Percentiles rank a stretch among this genome's conserved stretches.
Conservation (phyloP, 2,113 vertebrate genomes). For the Brevimyrus niger region DNA sequence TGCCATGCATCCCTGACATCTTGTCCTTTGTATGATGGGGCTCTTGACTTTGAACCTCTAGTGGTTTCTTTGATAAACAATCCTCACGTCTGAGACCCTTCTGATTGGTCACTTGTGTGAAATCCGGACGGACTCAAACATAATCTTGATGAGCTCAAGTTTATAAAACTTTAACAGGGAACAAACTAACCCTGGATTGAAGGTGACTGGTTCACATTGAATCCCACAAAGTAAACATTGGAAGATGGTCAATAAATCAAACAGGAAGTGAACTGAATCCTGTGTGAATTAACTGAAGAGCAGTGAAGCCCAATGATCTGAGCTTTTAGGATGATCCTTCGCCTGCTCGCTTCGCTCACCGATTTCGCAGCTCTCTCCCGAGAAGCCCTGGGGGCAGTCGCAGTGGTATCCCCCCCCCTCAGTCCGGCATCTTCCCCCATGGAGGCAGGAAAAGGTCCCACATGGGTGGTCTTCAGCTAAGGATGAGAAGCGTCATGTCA, state of each 20-base stretch:
- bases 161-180: background rate
- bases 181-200: background rate
- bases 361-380: slow-evolving; percentile 91
- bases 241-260: background rate
- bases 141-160: background rate
- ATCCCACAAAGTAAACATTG: background rate
- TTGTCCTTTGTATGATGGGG: background rate
- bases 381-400: slow-evolving; percentile 76
- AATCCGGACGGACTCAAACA: background rate
- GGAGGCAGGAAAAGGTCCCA: slow-evolving; percentile 78
- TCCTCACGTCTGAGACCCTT: background rate
- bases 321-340: background rate
- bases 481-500: slow-evolving; percentile 6
- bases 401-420: slow-evolving; percentile 74
- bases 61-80: background rate
- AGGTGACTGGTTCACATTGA: background rate
- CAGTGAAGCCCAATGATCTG: background rate
- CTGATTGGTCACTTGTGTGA: background rate
- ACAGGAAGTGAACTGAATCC: background rate
- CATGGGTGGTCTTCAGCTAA: slow-evolving; percentile 63
- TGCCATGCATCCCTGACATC: background rate
- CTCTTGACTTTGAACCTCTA: background rate
- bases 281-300: background rate
- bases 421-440: slow-evolving; percentile 75
- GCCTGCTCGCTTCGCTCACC: slow-evolving; percentile 58